A percentile compares a stretch with the other conserved stretches of the same genome.
phyloP scores from a whole-genome alignment of 2,888 invertebrate genomes.

The Drosophila picticornis region DNA sequence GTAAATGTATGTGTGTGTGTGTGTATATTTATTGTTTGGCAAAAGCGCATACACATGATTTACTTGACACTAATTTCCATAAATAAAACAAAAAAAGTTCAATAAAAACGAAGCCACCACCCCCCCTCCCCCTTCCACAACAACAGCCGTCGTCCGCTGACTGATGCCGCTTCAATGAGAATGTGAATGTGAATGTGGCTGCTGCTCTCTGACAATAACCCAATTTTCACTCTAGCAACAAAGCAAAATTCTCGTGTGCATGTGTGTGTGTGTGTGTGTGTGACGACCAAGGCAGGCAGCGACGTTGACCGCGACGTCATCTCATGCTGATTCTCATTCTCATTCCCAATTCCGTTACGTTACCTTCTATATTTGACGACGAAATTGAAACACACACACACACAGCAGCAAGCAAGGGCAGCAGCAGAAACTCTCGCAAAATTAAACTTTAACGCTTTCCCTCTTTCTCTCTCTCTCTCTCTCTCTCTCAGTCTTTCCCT shows the following conservation, averaged over 20 bases:
- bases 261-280: constrained; percentile 3
- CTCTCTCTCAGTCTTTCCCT: constrained; percentile 1
- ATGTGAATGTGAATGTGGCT: constrained; percentile 48
- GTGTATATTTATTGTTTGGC: constrained; percentile 23
- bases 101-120: constrained; percentile 55
- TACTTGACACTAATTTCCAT: constrained; percentile 82
- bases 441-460: constrained; percentile 14
- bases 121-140: not conserved
- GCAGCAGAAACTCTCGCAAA: constrained; percentile 24
- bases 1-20: not conserved
- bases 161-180: constrained; percentile 42
- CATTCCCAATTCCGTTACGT: constrained; percentile 31
- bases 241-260: constrained; percentile 36
- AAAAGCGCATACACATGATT: constrained; percentile 73
- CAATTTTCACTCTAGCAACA: constrained; percentile 73
- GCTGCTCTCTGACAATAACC: constrained; percentile 73
- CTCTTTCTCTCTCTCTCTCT: not conserved
- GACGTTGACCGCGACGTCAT: constrained; percentile 34
- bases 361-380: constrained; percentile 48
- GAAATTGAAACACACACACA: constrained; percentile 39
- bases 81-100: constrained; percentile 73
- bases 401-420: constrained; percentile 4
- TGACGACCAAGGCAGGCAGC: constrained; percentile 62
- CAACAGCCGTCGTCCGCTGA: not conserved
- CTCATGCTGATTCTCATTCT: constrained; percentile 34